Conservation (phyloP, 2,797 vertebrate species). For the Ambastaia sidthimunki region DNA sequence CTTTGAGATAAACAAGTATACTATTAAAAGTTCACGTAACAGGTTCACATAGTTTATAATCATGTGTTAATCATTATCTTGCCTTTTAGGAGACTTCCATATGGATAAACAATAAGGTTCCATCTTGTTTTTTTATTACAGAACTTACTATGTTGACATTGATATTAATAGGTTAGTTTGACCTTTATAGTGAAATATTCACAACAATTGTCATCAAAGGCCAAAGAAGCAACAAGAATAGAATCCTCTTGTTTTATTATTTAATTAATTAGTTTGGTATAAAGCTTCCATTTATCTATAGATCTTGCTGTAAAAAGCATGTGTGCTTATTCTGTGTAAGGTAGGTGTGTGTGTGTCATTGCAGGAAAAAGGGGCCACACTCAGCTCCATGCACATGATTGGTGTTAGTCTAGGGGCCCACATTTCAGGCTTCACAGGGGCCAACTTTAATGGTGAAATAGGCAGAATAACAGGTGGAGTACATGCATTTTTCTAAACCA, state of each 20-base stretch:
- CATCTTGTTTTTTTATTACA: not conserved
- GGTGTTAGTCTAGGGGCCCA: conserved; percentile 95
- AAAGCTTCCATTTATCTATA: no score
- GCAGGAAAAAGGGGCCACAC: conserved; percentile 79
- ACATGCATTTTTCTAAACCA: not conserved
- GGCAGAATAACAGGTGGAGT: conserved; percentile 93
- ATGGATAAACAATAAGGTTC: not conserved
- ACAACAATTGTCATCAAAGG: not conserved
- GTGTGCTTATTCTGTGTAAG: not conserved
- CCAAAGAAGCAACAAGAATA: not conserved
- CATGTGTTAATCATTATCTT: conserved; percentile 20
- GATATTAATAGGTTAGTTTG: not conserved
- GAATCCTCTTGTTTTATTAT: no score
- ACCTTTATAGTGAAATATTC: no score
- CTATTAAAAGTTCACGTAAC: not conserved
- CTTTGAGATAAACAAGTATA: no score
- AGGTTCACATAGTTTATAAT: not conserved
- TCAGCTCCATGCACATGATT: conserved; percentile 84
- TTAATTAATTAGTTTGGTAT: no score
- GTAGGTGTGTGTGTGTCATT: conserved; percentile 29
- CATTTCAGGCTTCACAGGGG: conserved; percentile 89
- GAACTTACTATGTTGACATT: not conserved
- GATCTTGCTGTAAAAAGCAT: no score
- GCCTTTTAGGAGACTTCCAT: not conserved
- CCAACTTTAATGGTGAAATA: conserved; percentile 80